Conservation (phyloP, 2,797 vertebrate genomes). For the Simalia tracyae region DNA sequence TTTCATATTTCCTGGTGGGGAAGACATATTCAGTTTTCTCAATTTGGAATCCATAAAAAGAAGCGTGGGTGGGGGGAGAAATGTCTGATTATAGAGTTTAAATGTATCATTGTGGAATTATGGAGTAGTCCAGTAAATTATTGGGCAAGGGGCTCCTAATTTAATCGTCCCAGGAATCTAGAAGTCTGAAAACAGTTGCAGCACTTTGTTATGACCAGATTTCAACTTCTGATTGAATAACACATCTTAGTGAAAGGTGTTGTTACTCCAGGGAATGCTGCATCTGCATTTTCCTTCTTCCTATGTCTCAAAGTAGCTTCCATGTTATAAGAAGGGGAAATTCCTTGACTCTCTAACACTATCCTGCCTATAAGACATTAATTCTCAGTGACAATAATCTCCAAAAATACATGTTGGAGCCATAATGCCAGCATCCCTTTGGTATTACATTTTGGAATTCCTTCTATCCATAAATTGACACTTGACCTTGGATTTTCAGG, state of each 20-base stretch:
- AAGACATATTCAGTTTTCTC: neutral
- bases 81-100: neutral
- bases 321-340: neutral
- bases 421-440: neutral
- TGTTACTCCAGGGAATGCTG: neutral
- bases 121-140: neutral
- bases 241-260: neutral
- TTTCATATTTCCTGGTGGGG: neutral
- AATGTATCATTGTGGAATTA: neutral
- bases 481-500: neutral
- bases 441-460: neutral
- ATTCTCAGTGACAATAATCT: neutral
- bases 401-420: neutral
- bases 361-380: neutral
- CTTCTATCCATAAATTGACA: neutral
- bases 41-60: neutral
- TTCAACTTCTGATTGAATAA: neutral
- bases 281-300: neutral
- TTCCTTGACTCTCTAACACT: neutral
- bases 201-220: neutral
- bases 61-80: neutral
- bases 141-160: neutral
- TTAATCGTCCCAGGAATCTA: neutral
- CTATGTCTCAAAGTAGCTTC: neutral
- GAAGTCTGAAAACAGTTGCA: constrained; percentile 19